Conservation (phyloP, 2,888 invertebrate genomes). For the Eristalis arbustorum region DNA sequence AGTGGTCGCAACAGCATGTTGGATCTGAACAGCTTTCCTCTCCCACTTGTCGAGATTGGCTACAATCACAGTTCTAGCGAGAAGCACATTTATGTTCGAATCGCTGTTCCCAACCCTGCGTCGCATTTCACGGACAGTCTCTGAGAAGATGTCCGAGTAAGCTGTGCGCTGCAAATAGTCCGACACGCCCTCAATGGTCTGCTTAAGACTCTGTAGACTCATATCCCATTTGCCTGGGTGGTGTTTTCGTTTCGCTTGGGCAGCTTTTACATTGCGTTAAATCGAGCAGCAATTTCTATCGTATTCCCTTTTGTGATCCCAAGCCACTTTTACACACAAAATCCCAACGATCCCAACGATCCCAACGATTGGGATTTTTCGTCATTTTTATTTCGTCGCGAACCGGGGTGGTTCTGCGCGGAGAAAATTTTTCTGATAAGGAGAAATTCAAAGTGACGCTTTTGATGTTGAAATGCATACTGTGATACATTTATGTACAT, state of each 20-base stretch:
- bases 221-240: slow-evolving; percentile 24
- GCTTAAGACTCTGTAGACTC: slow-evolving; percentile 24
- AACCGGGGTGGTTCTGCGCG: too few species aligned
- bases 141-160: slow-evolving; percentile 7
- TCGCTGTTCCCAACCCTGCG: slow-evolving; percentile 5
- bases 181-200: slow-evolving; percentile 6
- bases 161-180: slow-evolving; percentile 14
- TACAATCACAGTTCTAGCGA: slow-evolving; percentile 11
- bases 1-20: background rate
- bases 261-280: too few species aligned
- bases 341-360: too few species aligned
- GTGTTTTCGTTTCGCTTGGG: background rate
- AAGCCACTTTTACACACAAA: too few species aligned
- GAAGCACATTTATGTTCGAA: slow-evolving; percentile 1
- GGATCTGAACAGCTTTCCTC: slow-evolving; percentile 26
- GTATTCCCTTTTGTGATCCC: too few species aligned
- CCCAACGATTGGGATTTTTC: too few species aligned
- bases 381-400: too few species aligned
- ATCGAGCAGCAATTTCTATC: too few species aligned
- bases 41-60: slow-evolving; percentile 33
- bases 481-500: too few species aligned
- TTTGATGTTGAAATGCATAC: too few species aligned
- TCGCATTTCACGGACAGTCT: slow-evolving; percentile 19
- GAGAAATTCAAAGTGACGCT: too few species aligned
- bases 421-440: too few species aligned